phyloP scores from a whole-genome alignment of 2,113 vertebrate species.

The human (Homo sapiens) region GRCh38 chrX:45024501-45025000 shows the following conservation, averaged over 20 bases:
- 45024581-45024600: too few relatives aligned
- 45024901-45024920: neutral
- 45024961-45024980: conserved; percentile 45
- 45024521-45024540: too few relatives aligned
- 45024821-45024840: neutral
- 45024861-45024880: conserved; percentile 33
- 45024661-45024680: too few relatives aligned
- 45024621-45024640: too few relatives aligned
- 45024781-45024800: neutral
- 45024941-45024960: neutral
- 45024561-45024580: too few relatives aligned
- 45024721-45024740: too few relatives aligned
- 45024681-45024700: too few relatives aligned
- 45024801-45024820: neutral
- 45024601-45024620: too few relatives aligned
- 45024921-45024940: conserved; percentile 18
- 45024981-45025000: neutral
- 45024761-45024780: neutral
- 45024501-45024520: too few relatives aligned
- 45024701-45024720: too few relatives aligned
- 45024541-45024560: too few relatives aligned
- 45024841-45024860: neutral
- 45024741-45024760: neutral
- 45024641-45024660: too few relatives aligned
- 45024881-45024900: conserved; percentile 30